A percentile compares a stretch with the other conserved stretches of the same genome.
phyloP scores from a whole-genome alignment of 2,888 invertebrate genomes.

The Onthophagus sagittarius region DNA sequence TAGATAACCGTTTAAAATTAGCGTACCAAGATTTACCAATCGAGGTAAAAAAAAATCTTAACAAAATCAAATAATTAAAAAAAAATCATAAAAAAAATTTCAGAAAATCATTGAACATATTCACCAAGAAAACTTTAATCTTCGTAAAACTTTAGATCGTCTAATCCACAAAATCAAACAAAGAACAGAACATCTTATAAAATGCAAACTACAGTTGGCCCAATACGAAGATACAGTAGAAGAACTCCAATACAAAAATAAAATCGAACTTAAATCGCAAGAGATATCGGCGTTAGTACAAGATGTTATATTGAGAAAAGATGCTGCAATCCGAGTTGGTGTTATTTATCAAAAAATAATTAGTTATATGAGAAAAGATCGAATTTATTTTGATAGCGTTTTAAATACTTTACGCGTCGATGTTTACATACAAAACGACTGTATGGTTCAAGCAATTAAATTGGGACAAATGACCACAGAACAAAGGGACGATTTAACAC shows the following conservation, averaged over 20 bases:
- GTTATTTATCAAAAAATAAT: constrained; percentile 60
- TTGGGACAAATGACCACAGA: constrained; percentile 66
- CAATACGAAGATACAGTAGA: constrained; percentile 53
- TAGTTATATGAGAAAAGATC: constrained; percentile 62
- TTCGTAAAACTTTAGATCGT: constrained; percentile 59
- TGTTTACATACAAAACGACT: constrained; percentile 57
- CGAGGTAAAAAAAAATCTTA: constrained; percentile 34
- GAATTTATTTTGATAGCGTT: constrained; percentile 61
- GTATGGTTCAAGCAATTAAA: constrained; percentile 60
- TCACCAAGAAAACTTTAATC: constrained; percentile 60
- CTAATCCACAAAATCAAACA: constrained; percentile 58
- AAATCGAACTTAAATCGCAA: constrained; percentile 55
- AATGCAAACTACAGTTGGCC: constrained; percentile 55
- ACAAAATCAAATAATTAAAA: neutral
- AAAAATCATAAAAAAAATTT: constrained; percentile 29
- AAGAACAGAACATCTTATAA: constrained; percentile 57
- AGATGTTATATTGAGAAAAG: constrained; percentile 59
- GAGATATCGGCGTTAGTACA: constrained; percentile 61
- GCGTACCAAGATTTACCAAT: constrained; percentile 52
- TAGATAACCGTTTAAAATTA: constrained; percentile 56
- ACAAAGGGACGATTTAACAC: constrained; percentile 61
- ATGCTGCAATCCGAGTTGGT: constrained; percentile 61
- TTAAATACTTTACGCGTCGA: constrained; percentile 57
- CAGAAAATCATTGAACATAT: constrained; percentile 60
- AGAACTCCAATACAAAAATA: constrained; percentile 50